Percentiles rank a stretch among this genome's conserved stretches.
phyloP scores from a whole-genome alignment of 2,888 invertebrate genomes.

The Ferrisia virgata region DNA sequence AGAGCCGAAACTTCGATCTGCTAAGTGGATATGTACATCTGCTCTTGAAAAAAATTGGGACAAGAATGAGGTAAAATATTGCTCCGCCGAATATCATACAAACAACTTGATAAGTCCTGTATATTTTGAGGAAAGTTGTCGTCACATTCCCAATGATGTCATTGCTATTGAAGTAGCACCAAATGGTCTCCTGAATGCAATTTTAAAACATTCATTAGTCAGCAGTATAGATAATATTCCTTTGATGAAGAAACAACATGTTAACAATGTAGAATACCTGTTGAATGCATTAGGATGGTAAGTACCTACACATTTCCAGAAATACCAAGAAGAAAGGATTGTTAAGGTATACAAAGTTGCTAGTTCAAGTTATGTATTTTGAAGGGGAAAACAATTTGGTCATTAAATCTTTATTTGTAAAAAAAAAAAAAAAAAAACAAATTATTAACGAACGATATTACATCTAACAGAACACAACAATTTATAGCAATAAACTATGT shows the following conservation, averaged over 20 bases:
- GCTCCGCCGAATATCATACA: constrained; percentile 75
- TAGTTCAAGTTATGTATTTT: too few relatives aligned
- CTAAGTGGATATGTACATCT: constrained; percentile 89
- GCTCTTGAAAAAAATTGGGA: constrained; percentile 82
- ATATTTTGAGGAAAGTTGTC: constrained; percentile 58
- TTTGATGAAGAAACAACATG: constrained; percentile 60
- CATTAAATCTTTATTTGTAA: too few relatives aligned
- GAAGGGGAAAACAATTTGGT: too few relatives aligned
- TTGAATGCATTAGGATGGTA: constrained; percentile 55
- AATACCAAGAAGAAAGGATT: too few relatives aligned
- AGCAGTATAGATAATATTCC: constrained; percentile 59
- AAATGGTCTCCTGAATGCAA: constrained; percentile 90
- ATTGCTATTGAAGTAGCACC: constrained; percentile 82
- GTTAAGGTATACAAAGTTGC: too few relatives aligned
- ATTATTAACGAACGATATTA: too few relatives aligned
- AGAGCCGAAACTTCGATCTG: constrained; percentile 71
- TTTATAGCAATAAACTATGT: too few relatives aligned
- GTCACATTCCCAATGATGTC: constrained; percentile 81
- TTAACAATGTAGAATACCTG: constrained; percentile 55
- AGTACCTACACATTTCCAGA: too few relatives aligned
- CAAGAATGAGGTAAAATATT: constrained; percentile 67
- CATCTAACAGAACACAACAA: too few relatives aligned
- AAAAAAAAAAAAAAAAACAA: too few relatives aligned
- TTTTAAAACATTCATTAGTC: constrained; percentile 70
- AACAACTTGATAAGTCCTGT: constrained; percentile 93